Evolutionary conservation across 2,797 vertebrate species (phyloP).

Genomic region (Anableps anableps): DNA sequence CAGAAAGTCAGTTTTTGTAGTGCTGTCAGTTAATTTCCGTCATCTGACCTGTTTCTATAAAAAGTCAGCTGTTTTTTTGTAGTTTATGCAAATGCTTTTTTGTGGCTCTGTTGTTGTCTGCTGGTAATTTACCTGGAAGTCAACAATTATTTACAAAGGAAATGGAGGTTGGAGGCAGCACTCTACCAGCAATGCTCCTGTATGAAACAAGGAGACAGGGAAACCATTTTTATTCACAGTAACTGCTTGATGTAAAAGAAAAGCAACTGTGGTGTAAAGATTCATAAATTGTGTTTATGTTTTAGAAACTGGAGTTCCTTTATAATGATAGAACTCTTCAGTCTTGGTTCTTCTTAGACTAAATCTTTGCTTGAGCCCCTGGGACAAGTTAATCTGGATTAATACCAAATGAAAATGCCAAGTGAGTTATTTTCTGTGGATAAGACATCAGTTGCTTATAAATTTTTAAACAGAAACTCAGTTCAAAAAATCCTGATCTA

Average conservation of each 20-base stretch:
- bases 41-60: no score
- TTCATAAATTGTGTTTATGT: no score
- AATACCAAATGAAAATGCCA: neutral
- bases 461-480: neutral
- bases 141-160: neutral
- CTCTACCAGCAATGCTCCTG: neutral
- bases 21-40: no score
- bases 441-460: neutral
- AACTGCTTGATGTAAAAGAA: neutral
- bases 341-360: neutral
- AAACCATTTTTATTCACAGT: neutral
- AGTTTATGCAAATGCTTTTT: no score
- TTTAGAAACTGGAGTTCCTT: neutral
- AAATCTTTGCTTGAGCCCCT: neutral
- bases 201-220: neutral
- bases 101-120: no score
- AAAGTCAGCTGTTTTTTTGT: no score
- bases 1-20: no score
- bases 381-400: neutral
- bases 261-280: neutral
- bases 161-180: neutral
- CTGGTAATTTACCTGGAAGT: neutral
- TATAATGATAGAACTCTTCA: neutral
- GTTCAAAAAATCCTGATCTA: neutral
- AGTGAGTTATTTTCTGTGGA: neutral